Conservation (phyloP, 64 coral and sea anemone genomes). For the Montipora capricornis region DNA sequence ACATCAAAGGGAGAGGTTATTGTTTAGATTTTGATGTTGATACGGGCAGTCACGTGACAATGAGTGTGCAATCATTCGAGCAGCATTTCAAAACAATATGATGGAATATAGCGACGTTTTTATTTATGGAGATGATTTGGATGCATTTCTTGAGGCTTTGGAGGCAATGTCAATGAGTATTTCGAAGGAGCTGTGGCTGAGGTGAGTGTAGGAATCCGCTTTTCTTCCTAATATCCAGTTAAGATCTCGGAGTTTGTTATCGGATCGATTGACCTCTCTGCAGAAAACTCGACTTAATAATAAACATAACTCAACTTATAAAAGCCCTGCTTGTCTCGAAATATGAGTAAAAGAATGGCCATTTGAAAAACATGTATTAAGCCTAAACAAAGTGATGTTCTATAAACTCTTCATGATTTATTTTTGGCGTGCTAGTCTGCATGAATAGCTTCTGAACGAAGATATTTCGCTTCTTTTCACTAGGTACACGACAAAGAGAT, state of each 20-base stretch:
- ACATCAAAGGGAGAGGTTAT: constrained; percentile 4
- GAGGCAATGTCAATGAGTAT: neutral
- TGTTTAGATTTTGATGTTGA: constrained; percentile 31
- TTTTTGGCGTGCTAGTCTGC: constrained; percentile 9
- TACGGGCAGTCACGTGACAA: constrained; percentile 24
- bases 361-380: neutral
- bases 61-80: constrained; percentile 11
- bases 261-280: too few species aligned
- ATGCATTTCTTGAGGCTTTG: neutral
- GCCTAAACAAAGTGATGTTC: too few species aligned
- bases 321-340: too few species aligned
- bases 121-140: constrained; percentile 21
- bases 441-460: neutral
- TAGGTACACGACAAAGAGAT: constrained; percentile 53
- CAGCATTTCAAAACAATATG: constrained; percentile 15
- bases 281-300: too few species aligned
- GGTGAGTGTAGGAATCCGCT: neutral
- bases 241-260: neutral
- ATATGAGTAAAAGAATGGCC: too few species aligned
- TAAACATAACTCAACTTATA: too few species aligned
- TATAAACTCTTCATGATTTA: too few species aligned
- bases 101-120: constrained; percentile 1
- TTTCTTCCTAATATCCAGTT: too few species aligned
- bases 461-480: constrained; percentile 17
- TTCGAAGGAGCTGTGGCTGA: constrained; percentile 25